Base-by-base conservation (phyloP, 2,113 vertebrate species). In the Oophaga pumilio region DNA sequence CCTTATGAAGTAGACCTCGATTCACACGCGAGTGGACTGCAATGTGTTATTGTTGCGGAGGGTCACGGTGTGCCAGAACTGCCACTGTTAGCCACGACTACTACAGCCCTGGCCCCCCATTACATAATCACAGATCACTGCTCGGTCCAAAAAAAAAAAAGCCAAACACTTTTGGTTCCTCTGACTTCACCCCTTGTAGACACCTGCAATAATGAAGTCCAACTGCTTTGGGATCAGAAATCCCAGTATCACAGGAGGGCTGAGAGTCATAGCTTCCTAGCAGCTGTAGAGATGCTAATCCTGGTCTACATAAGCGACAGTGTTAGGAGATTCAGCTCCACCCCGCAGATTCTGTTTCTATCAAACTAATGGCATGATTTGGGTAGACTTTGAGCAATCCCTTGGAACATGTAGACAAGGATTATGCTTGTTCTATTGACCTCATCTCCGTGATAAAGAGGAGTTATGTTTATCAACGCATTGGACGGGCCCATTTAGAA, bases 401-500 rank as follows among this genome's bases (percentile, higher is more conserved):
- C 89, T 90, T 0, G 6, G 88, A 93, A 90, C 93, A 93, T 87
- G 77, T 90, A 90, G 91, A 91, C 92, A 89, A 90, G 93, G 94
- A 95, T 95, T 93, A 93, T 73, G 74, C 86, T 90, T 64, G 6
- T 92, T 91, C 89, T 86, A 79, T 91, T 78, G 90, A 91, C 92
- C 91, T 93, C 93, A 93, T 94, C 91, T 90, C 89, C 0, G 10
- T 92, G 92, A 94, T 94, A 94, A 94, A 93, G 81, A 93, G 85
- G 86, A 93, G 93, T 91, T 92, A 90, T 90, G 89, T 91, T 88
- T 92, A 93, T 92, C 91, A 74, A 91, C 90, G 92, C 92, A 91
- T 93, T 91, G 91, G 90, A 87, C 87, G 84, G 92, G 88, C 90
- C 92, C 93, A 94, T 95, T 95, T 95, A 94, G 93, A 91, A 90